Evolutionary conservation across 2,797 vertebrate genomes (phyloP).

Genomic region (Arnoldichthys spilopterus): DNA sequence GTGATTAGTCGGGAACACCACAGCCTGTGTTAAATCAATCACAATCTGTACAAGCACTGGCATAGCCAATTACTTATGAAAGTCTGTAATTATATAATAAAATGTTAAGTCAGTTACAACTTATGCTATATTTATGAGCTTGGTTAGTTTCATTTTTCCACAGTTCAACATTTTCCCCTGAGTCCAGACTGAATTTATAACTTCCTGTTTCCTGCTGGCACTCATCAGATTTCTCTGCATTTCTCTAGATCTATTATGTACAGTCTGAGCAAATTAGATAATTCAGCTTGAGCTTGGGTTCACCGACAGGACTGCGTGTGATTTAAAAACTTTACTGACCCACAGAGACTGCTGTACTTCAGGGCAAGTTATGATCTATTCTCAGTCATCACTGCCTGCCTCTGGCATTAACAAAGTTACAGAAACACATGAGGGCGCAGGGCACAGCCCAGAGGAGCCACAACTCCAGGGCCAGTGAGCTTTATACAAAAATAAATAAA

Average conservation of each 20-base stretch:
- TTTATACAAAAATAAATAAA: slow-evolving; percentile 34
- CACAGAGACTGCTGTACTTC: slow-evolving; percentile 25
- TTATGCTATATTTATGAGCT: slow-evolving; percentile 34
- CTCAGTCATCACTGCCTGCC: slow-evolving; percentile 48
- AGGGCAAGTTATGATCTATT: slow-evolving; percentile 45
- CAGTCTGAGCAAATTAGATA: slow-evolving; percentile 9
- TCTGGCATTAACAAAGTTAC: slow-evolving; percentile 45
- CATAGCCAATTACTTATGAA: slow-evolving; percentile 23
- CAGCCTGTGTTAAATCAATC: slow-evolving; percentile 17
- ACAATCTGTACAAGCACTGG: background rate
- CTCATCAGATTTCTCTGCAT: slow-evolving; percentile 39
- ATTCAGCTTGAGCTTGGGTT: slow-evolving; percentile 12
- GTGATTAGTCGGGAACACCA: background rate
- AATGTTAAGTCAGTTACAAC: slow-evolving; percentile 16
- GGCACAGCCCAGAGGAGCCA: slow-evolving; percentile 55
- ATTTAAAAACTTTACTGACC: slow-evolving; percentile 41
- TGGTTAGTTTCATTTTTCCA: slow-evolving; percentile 45
- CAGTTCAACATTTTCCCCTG: slow-evolving; percentile 23
- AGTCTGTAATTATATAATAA: slow-evolving; percentile 35
- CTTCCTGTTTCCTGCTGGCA: slow-evolving; percentile 51
- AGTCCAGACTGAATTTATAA: slow-evolving; percentile 44
- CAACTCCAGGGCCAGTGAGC: slow-evolving; percentile 58
- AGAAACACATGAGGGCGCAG: slow-evolving; percentile 55
- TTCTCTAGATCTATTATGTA: slow-evolving; percentile 45
- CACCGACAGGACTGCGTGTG: slow-evolving; percentile 13